Base-by-base conservation (phyloP, 2,797 vertebrate species). In the Pterois miles region DNA sequence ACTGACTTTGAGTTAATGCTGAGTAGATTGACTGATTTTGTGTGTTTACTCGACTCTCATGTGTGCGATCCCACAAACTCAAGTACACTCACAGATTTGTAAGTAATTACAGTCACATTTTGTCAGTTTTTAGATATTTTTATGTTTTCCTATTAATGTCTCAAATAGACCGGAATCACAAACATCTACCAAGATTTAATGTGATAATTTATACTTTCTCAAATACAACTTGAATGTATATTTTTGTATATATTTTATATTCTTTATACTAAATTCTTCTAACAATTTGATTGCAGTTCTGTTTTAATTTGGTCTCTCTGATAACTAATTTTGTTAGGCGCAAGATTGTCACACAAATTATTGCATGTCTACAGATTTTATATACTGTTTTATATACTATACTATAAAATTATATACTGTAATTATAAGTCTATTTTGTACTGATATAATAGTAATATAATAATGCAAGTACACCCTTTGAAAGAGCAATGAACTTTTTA, bases 1-100 rank as follows among this genome's bases (percentile, higher is more conserved):
- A 10, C 27, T 70, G 68, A 70, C 60, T 76, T 38, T 70, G 57
- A 70, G 2, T 36, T 12, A 31, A 65, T 38, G 29, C 58, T 31
- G 68, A 69, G 68, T 48, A 73, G 54, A 58, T 80, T 38, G 79
- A 66, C 33, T 71, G 65, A 1, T 18, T 59, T 27, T 58, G 52
- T 68, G 58, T 65, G 5, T 82, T 82, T 68, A 62, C 46, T 60
- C 22, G 5, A 38, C 66, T 74, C 48, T 65, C 2, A 13, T 1
- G 2, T 75, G 48, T 70, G 59, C 14, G 38, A 8, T 62, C 20
- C n/a, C 38, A n/a, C 33, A 1, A 29, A 13, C 29, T 48, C 5
- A 1, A 62, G n/a, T 9, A 59, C 43, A 36, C 3, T 14, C 31
- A 52, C 63, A 38, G 25, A 33, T 36, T 46, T 34, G 33, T 57